Percentiles rank a stretch among this genome's conserved stretches.
Evolutionary conservation across 1,140 invertebrate genomes (phyloP).

Genomic region (Rhagoletis zephyria): DNA sequence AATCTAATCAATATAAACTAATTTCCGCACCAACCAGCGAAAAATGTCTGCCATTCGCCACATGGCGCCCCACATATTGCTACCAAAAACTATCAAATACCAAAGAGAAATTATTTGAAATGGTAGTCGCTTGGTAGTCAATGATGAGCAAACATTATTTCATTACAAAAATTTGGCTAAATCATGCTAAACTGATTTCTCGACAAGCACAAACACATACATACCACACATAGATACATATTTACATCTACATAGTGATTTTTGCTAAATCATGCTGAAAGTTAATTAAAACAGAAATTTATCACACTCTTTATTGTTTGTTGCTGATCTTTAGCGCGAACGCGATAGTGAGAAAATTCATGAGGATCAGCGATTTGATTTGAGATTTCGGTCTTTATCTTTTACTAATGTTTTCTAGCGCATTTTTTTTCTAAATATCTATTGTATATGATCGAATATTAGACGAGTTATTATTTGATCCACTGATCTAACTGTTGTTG

Average conservation of each 20-base stretch:
- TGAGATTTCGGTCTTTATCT: background rate
- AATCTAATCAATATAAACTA: constrained; percentile 11
- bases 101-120: constrained; percentile 24
- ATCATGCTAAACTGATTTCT: constrained; percentile 70
- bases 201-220: constrained; percentile 56
- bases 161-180: constrained; percentile 65
- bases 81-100: background rate
- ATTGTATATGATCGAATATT: constrained; percentile 29
- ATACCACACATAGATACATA: constrained; percentile 10
- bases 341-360: background rate
- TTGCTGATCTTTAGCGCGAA: constrained; percentile 34
- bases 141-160: constrained; percentile 50
- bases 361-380: background rate
- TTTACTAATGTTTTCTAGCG: background rate
- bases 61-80: background rate
- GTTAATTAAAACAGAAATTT: constrained; percentile 72
- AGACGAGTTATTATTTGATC: background rate
- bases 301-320: constrained; percentile 70
- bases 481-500: constrained; percentile 26
- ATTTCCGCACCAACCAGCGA: constrained; percentile 34
- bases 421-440: too few relatives aligned
- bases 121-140: constrained; percentile 22
- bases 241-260: constrained; percentile 17
- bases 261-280: constrained; percentile 67
- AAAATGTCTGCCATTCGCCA: background rate